A percentile compares a stretch with the other conserved stretches of the same genome.
phyloP scores from a whole-genome alignment of 2,113 vertebrate species.

The Xyrauchen texanus region DNA sequence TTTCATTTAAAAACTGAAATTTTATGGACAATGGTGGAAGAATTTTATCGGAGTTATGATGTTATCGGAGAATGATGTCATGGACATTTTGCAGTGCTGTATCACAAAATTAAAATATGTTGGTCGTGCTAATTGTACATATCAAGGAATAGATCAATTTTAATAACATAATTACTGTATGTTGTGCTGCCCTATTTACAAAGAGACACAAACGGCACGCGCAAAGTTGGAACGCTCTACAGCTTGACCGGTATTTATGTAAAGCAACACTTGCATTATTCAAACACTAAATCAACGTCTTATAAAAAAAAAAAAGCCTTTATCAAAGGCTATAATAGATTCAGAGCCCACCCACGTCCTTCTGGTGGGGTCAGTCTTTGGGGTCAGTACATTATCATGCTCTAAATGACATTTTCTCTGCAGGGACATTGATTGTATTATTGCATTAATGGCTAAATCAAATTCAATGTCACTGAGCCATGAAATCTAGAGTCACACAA shows the following conservation, averaged over 20 bases:
- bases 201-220: not conserved
- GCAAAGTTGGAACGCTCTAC: not conserved
- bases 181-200: too few relatives aligned
- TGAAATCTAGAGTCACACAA: not conserved
- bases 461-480: not conserved
- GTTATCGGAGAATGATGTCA: too few relatives aligned
- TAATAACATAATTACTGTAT: too few relatives aligned
- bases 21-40: too few relatives aligned
- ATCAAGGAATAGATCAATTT: too few relatives aligned
- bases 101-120: too few relatives aligned
- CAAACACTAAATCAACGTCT: too few relatives aligned
- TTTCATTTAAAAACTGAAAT: too few relatives aligned
- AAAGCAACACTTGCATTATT: too few relatives aligned
- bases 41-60: too few relatives aligned
- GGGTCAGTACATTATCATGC: slow-evolving; percentile 7
- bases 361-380: not conserved
- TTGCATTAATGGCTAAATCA: not conserved
- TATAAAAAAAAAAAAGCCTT: not conserved
- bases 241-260: not conserved
- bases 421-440: slow-evolving; percentile 30
- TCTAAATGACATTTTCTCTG: slow-evolving; percentile 43
- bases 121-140: too few relatives aligned
- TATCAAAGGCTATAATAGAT: slow-evolving; percentile 4
- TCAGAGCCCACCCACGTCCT: slow-evolving; percentile 1
- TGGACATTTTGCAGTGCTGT: too few relatives aligned